Evolutionary conservation across 2,888 invertebrate species (phyloP).

Genomic region (Leptogaster cylindrica): DNA sequence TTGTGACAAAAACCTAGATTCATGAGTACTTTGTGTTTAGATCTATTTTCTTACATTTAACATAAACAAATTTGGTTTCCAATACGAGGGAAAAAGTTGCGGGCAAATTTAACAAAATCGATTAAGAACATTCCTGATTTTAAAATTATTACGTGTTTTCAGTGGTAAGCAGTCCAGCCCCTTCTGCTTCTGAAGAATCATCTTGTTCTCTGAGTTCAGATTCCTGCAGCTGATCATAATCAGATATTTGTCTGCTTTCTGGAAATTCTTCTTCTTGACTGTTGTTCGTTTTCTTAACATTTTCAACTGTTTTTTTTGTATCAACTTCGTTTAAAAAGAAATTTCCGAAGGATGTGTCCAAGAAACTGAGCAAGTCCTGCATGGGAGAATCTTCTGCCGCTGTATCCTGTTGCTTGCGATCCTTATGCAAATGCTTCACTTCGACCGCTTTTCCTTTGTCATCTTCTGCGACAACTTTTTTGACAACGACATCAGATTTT

Average conservation of each 20-base stretch:
- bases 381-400: slow-evolving; percentile 49
- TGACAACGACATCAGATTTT: slow-evolving; percentile 55
- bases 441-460: slow-evolving; percentile 53
- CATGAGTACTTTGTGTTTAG: too few relatives aligned
- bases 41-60: too few relatives aligned
- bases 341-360: slow-evolving; percentile 56
- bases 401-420: slow-evolving; percentile 31
- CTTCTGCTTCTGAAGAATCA: too few relatives aligned
- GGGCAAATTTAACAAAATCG: too few relatives aligned
- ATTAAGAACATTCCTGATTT: too few relatives aligned
- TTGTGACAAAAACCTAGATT: too few relatives aligned
- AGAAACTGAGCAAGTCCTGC: slow-evolving; percentile 56
- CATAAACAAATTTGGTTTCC: too few relatives aligned
- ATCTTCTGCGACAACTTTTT: slow-evolving; percentile 53
- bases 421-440: slow-evolving; percentile 60
- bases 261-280: slow-evolving; percentile 51
- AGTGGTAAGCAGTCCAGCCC: slow-evolving; percentile 32
- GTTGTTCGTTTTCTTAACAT: slow-evolving; percentile 2
- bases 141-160: too few relatives aligned
- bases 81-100: too few relatives aligned
- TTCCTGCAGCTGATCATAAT: slow-evolving; percentile 60
- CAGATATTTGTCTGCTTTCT: slow-evolving; percentile 58
- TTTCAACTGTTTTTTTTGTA: neutral
- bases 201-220: slow-evolving; percentile 53
- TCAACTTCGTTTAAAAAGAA: slow-evolving; percentile 52